A percentile compares a stretch with the other conserved stretches of the same genome.
phyloP scores from a whole-genome alignment of 2,888 invertebrate species.

The Drosophila nigricruria region DNA sequence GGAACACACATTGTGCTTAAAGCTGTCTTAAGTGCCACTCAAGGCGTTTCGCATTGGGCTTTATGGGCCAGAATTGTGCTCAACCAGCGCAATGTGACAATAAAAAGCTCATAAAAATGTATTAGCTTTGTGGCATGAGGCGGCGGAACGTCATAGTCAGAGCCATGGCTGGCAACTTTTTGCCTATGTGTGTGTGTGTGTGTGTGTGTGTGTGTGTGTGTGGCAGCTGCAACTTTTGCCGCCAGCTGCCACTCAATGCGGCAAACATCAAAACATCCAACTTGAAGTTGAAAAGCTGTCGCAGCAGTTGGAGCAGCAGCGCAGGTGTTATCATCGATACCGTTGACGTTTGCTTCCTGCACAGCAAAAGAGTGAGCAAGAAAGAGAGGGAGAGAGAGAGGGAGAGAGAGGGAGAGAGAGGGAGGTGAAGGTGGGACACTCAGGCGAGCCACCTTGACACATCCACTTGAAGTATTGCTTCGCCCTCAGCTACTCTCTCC shows the following conservation, averaged over 20 bases:
- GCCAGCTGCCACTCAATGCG: conserved; percentile 69
- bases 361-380: not conserved
- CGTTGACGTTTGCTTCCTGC: conserved; percentile 72
- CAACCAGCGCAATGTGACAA: conserved; percentile 77
- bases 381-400: not conserved
- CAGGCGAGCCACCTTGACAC: conserved; percentile 32
- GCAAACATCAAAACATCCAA: conserved; percentile 75
- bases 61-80: conserved; percentile 54
- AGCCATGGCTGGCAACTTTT: conserved; percentile 64
- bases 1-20: conserved; percentile 36
- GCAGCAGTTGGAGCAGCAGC: conserved; percentile 51
- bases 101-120: conserved; percentile 78
- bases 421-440: conserved; percentile 7
- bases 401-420: not conserved
- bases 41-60: conserved; percentile 41
- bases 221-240: conserved; percentile 68
- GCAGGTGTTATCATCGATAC: conserved; percentile 79
- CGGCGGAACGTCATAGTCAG: not conserved
- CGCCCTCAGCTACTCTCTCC: not conserved
- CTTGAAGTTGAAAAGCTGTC: conserved; percentile 74
- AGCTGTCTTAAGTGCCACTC: conserved; percentile 44
- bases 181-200: conserved; percentile 47
- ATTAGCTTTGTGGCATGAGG: conserved; percentile 57
- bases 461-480: conserved; percentile 21
- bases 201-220: conserved; percentile 28